Evolutionary conservation across 2,888 invertebrate genomes (phyloP).

Genomic region (Eueremaeus valkanovi): DNA sequence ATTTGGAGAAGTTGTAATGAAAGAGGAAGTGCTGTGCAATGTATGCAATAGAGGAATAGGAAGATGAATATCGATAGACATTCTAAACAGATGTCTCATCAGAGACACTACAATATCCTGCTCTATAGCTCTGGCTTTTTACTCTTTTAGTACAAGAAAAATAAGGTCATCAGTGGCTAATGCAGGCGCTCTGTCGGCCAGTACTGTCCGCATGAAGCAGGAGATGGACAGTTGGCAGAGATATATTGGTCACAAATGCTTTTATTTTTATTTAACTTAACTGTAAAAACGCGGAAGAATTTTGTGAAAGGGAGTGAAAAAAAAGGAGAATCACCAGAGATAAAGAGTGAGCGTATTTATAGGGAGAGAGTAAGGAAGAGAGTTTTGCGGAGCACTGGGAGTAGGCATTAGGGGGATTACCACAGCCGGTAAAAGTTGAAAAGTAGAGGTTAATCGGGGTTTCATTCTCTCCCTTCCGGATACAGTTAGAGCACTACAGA

Average conservation of each 20-base stretch:
- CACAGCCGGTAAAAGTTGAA: background rate
- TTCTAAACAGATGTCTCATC: background rate
- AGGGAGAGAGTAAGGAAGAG: background rate
- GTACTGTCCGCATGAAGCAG: background rate
- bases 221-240: background rate
- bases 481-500: background rate
- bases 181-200: background rate
- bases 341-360: too few relatives aligned
- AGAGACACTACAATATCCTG: background rate
- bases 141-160: too few relatives aligned
- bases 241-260: slow-evolving; percentile 1
- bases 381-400: background rate
- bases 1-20: too few relatives aligned
- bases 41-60: background rate
- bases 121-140: background rate
- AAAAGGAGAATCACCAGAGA: too few relatives aligned
- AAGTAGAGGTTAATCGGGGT: slow-evolving; percentile 24
- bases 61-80: background rate
- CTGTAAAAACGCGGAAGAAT: slow-evolving; percentile 17
- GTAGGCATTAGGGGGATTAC: background rate
- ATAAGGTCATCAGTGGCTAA: background rate
- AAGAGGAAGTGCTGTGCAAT: background rate
- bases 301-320: background rate
- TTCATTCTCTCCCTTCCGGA: slow-evolving; percentile 25
- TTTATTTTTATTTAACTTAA: slow-evolving; percentile 5